phyloP scores from a whole-genome alignment of 2,797 vertebrate genomes.

The Prunella strophiata region DNA sequence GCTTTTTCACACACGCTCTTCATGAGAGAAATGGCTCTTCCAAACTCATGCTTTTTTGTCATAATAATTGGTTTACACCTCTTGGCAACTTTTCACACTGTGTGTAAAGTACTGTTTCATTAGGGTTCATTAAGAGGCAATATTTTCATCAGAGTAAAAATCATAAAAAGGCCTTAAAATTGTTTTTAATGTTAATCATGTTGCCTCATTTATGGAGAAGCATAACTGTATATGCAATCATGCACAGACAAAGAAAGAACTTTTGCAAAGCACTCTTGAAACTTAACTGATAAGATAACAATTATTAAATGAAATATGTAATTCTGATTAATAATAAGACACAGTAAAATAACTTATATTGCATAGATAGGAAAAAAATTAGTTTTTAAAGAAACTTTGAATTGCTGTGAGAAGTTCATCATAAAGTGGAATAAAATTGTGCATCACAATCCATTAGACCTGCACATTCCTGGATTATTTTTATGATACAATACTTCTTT shows the following conservation, averaged over 20 bases:
- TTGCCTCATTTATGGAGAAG: conserved; percentile 18
- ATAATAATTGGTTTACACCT: conserved; percentile 73
- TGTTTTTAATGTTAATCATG: conserved; percentile 26
- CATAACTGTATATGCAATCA: background rate
- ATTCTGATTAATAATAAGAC: conserved; percentile 30
- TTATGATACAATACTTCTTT: background rate
- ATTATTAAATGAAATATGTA: background rate
- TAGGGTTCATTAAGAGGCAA: conserved; percentile 63
- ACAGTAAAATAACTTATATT: conserved; percentile 41
- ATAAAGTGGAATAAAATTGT: background rate
- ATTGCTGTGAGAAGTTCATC: background rate
- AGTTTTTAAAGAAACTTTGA: background rate
- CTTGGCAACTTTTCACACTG: conserved; percentile 70
- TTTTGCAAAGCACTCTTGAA: background rate
- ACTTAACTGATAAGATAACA: background rate
- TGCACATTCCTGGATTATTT: background rate
- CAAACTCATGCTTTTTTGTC: conserved; percentile 69
- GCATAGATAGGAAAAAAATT: background rate
- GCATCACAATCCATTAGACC: background rate
- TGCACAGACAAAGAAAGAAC: background rate
- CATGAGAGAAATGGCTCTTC: conserved; percentile 61
- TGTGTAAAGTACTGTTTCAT: conserved; percentile 58
- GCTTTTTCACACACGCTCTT: conserved; percentile 52
- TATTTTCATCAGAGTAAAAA: conserved; percentile 63
- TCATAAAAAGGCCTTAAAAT: conserved; percentile 37